These are phyloP conservation scores for Neuroterus valhalla DNA, from an alignment of 1,140 invertebrate species.

Conservation along the genomic window DNA sequence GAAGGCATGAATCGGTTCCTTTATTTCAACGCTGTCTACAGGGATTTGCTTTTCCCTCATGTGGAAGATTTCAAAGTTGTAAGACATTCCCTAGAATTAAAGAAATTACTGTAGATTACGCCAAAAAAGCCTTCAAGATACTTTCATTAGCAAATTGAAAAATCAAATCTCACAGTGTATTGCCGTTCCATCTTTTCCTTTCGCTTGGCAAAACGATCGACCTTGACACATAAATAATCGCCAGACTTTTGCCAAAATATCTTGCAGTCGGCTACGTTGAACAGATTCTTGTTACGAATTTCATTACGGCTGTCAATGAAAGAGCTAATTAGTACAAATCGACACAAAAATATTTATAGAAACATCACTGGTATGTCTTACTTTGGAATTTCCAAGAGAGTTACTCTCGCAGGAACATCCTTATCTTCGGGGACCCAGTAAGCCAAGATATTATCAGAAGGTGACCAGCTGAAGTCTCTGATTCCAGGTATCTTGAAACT, in stretches of 20 bases:
- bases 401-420: slow-evolving; percentile 90
- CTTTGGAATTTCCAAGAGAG: slow-evolving; percentile 89
- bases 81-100: slow-evolving; percentile 90
- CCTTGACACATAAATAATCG: slow-evolving; percentile 98
- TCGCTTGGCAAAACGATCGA: slow-evolving; percentile 97
- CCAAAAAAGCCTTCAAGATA: too few species aligned
- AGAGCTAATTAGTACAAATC: slow-evolving; percentile 8
- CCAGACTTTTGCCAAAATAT: slow-evolving; percentile 99
- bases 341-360: slow-evolving; percentile 13
- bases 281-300: slow-evolving; percentile 96
- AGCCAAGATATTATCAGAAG: slow-evolving; percentile 95
- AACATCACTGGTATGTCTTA: slow-evolving; percentile 50
- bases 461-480: slow-evolving; percentile 97
- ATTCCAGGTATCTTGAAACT: slow-evolving; percentile 95
- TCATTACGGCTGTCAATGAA: slow-evolving; percentile 83
- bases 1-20: slow-evolving; percentile 95
- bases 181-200: slow-evolving; percentile 93
- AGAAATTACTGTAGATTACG: slow-evolving; percentile 7
- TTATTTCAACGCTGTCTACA: slow-evolving; percentile 97
- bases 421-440: slow-evolving; percentile 99
- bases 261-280: slow-evolving; percentile 98
- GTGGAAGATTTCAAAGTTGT: slow-evolving; percentile 99
- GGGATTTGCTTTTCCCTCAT: slow-evolving; percentile 98
- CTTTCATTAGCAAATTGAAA: not conserved
- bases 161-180: slow-evolving; percentile 84